Evolutionary conservation across 2,113 vertebrate genomes (phyloP).

Genomic region (Mus musculus): GRCm39 chr1:57127501-57128000

Average conservation of each 20-base stretch:
- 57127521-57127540: background rate
- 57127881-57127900: background rate
- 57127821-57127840: background rate
- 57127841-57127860: background rate
- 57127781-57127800: conserved; percentile 13
- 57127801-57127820: background rate
- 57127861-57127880: background rate
- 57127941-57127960: background rate
- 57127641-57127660: background rate
- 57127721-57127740: background rate
- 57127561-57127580: background rate
- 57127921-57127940: background rate
- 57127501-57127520: background rate
- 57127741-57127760: background rate
- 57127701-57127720: background rate
- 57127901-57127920: background rate
- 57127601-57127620: background rate
- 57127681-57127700: background rate
- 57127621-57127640: background rate
- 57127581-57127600: background rate
- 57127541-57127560: background rate
- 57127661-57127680: background rate
- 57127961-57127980: background rate
- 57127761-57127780: background rate
- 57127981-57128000: background rate